These are phyloP conservation scores for Malurus melanocephalus DNA, from an alignment of 2,113 vertebrate species.

Conservation along the genomic window DNA sequence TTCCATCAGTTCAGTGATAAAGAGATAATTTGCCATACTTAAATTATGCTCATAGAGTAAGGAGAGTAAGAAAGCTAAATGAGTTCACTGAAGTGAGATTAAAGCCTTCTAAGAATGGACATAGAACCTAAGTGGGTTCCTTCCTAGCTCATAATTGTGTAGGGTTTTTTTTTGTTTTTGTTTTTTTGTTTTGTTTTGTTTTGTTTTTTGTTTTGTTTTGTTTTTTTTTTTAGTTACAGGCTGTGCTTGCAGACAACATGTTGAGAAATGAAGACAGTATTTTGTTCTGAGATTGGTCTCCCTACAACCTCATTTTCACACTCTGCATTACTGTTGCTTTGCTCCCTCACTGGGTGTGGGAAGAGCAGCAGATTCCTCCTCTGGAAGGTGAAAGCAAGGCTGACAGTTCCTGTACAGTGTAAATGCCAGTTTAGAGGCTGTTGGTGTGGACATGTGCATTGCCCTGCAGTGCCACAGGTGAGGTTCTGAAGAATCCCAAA, in stretches of 20 bases:
- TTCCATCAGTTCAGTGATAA: not conserved
- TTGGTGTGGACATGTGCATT: fast-evolving
- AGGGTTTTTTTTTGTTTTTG: not conserved
- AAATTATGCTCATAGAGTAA: not conserved
- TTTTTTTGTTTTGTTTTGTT: too few relatives aligned
- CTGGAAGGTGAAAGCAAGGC: not conserved
- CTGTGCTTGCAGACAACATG: not conserved
- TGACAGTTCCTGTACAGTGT: not conserved
- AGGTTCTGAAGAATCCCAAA: not conserved
- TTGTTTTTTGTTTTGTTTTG: not conserved
- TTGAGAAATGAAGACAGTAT: not conserved
- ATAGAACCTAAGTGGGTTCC: not conserved
- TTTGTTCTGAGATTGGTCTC: not conserved
- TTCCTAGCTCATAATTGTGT: not conserved
- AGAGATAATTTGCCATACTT: not conserved
- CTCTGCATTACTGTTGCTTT: not conserved
- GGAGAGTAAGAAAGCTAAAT: not conserved
- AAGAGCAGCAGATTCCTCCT: not conserved
- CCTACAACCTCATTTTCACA: not conserved
- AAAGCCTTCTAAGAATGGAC: not conserved
- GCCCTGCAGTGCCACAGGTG: not conserved
- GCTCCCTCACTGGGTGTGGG: not conserved
- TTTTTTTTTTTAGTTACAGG: not conserved
- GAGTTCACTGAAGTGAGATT: not conserved
- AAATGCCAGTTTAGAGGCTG: not conserved